Conservation (phyloP, 2,113 vertebrate genomes). For the Urocynchramus pylzowi region DNA sequence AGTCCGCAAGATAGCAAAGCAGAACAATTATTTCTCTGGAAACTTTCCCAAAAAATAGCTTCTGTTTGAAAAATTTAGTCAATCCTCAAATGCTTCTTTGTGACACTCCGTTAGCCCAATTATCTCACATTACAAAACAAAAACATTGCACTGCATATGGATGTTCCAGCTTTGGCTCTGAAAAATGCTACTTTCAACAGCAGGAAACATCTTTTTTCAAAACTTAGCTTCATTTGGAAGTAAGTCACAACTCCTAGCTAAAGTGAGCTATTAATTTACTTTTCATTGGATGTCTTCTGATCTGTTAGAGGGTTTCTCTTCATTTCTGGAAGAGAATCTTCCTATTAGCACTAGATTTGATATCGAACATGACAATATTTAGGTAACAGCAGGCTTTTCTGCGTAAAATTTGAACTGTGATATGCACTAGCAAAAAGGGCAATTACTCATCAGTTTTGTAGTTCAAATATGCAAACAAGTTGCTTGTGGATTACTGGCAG, state of each 20-base stretch:
- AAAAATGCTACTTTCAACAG: not conserved
- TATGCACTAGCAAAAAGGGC: not conserved
- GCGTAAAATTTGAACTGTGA: not conserved
- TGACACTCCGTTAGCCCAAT: not conserved
- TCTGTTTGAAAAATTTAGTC: not conserved
- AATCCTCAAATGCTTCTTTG: not conserved
- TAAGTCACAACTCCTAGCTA: not conserved
- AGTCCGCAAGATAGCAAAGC: not conserved
- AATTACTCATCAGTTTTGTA: not conserved
- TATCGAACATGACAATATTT: not conserved
- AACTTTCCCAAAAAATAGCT: not conserved
- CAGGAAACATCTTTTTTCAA: not conserved
- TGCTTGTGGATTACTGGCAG: conserved; percentile 30
- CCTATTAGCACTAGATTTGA: not conserved
- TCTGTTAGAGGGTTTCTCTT: not conserved
- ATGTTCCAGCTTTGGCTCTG: not conserved
- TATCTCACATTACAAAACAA: not conserved
- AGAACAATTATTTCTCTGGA: not conserved
- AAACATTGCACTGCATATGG: not conserved
- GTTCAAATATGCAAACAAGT: not conserved
- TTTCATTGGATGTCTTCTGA: not conserved
- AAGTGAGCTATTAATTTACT: not conserved
- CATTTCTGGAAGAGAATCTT: not conserved
- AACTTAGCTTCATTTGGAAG: not conserved
- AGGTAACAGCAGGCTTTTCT: not conserved